A percentile compares a stretch with the other conserved stretches of the same genome.
These are phyloP conservation scores for Isaurus tuberculatus DNA, from an alignment of 92 coral and sea anemone species.

Conservation along the genomic window DNA sequence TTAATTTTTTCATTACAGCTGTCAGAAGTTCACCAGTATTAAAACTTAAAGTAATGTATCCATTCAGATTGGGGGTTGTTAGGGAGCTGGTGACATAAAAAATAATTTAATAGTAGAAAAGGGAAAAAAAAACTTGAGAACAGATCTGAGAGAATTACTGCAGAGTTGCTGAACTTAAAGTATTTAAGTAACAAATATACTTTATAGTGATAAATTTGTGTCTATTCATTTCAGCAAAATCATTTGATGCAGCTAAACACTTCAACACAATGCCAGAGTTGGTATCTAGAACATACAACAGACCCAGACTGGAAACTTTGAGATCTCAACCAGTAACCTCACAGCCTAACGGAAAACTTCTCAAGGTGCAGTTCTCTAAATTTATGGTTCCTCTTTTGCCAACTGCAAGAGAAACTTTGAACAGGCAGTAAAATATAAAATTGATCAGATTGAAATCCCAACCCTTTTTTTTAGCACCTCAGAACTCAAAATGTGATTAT, in stretches of 20 bases:
- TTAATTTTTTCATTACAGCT: too few species aligned
- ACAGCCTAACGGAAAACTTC: conserved; percentile 41
- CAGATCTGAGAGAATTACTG: too few species aligned
- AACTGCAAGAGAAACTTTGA: too few species aligned
- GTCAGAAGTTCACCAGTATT: too few species aligned
- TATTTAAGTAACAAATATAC: neutral
- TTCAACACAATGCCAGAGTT: conserved; percentile 86
- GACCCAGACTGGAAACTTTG: conserved; percentile 78
- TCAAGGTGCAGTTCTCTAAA: conserved; percentile 58
- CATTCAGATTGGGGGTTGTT: too few species aligned
- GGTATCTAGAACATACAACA: conserved; percentile 79
- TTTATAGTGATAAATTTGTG: neutral
- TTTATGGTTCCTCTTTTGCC: neutral
- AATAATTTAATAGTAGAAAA: too few species aligned
- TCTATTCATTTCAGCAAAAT: conserved; percentile 60
- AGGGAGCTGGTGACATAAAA: too few species aligned
- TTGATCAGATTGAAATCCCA: too few species aligned
- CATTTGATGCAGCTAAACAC: conserved; percentile 80
- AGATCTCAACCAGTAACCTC: conserved; percentile 48
- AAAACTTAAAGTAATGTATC: too few species aligned
- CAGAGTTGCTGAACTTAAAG: neutral
- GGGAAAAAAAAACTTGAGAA: too few species aligned
- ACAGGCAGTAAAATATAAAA: neutral
- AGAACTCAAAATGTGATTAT: too few species aligned
- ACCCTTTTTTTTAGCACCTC: neutral